phyloP scores from a whole-genome alignment of 2,888 invertebrate species.

The Melieria omissa region DNA sequence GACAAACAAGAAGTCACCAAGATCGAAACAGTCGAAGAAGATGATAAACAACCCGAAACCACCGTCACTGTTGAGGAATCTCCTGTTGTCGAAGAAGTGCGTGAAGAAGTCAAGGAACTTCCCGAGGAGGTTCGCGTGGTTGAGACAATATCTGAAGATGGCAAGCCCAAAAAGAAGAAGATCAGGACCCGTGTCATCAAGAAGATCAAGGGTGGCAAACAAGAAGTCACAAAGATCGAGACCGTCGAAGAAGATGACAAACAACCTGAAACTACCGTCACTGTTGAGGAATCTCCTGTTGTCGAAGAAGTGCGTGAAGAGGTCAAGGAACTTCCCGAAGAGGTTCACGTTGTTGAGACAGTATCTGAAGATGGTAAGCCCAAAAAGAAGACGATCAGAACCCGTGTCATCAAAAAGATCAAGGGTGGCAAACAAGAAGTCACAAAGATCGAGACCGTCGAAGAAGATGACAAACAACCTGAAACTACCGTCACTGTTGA shows the following conservation, averaged over 20 bases:
- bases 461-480: slow-evolving; percentile 26
- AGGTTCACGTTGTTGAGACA: slow-evolving; percentile 20
- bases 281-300: slow-evolving; percentile 21
- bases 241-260: slow-evolving; percentile 28
- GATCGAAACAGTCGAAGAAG: slow-evolving; percentile 23
- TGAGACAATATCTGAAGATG: slow-evolving; percentile 22
- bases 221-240: slow-evolving; percentile 26
- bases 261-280: slow-evolving; percentile 22
- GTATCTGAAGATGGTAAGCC: slow-evolving; percentile 24
- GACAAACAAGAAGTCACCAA: slow-evolving; percentile 29
- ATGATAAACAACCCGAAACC: slow-evolving; percentile 24
- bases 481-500: slow-evolving; percentile 26
- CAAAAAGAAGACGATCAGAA: slow-evolving; percentile 21
- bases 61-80: slow-evolving; percentile 26
- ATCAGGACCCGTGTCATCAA: slow-evolving; percentile 21
- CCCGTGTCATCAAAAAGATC: slow-evolving; percentile 22
- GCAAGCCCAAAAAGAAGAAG: slow-evolving; percentile 23
- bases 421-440: slow-evolving; percentile 30
- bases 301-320: slow-evolving; percentile 15
- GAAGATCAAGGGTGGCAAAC: slow-evolving; percentile 24
- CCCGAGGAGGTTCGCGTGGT: slow-evolving; percentile 19
- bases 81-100: slow-evolving; percentile 9
- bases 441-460: slow-evolving; percentile 22
- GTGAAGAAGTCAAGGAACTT: slow-evolving; percentile 11
- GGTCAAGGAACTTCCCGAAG: slow-evolving; percentile 16